Base-by-base conservation (phyloP, 2,888 invertebrate species). In the Andrena trimmerana region DNA sequence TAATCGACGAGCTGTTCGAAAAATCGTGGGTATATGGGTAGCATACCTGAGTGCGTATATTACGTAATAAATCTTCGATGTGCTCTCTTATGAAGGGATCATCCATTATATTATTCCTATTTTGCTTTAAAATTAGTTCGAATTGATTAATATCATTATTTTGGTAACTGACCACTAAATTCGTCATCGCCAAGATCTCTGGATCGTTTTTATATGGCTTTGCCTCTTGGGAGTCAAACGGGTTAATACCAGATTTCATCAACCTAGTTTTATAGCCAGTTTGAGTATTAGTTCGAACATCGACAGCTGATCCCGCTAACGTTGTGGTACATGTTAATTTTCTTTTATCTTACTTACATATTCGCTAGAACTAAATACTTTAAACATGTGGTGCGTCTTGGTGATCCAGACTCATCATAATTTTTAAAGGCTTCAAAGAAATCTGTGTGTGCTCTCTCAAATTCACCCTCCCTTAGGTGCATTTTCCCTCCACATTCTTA, bases 381-480 rank as follows among this genome's bases (percentile, higher is more conserved):
- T 75, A 99, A 95, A 94, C 99, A 99, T 0, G 99, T 99, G 42
- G 99, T 99, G 83, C 99, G 96, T 90, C 99, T 95, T 20, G 99
- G 98, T 90, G 98, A 99, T 52, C 99, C 99, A 16, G 99, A 99
- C 94, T 99, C 99, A 95, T 99, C 99, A 93, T 99, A 99, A 94
- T 99, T 99, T 95, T 99, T 99, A 94, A 99, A 99, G 2, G 99
- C 99, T 94, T 99, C 99, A 94, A 99, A 99, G 95, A 99, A 99
- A 94, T 99, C 99, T 8, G 99, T 99, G 94, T 99, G 99, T 0
- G 99, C 99, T 93, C 99, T 98, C 93, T 99, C 99, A 94, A 99
- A 99, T 95, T 99, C 99, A 4, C 99, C 99, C 95, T 99, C 99
- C 29, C 99, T 96, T 63, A 99, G 95, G 95, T 99, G 99, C 99